These are phyloP conservation scores for Euthynnus affinis DNA, from an alignment of 2,797 vertebrate genomes.

Conservation along the genomic window DNA sequence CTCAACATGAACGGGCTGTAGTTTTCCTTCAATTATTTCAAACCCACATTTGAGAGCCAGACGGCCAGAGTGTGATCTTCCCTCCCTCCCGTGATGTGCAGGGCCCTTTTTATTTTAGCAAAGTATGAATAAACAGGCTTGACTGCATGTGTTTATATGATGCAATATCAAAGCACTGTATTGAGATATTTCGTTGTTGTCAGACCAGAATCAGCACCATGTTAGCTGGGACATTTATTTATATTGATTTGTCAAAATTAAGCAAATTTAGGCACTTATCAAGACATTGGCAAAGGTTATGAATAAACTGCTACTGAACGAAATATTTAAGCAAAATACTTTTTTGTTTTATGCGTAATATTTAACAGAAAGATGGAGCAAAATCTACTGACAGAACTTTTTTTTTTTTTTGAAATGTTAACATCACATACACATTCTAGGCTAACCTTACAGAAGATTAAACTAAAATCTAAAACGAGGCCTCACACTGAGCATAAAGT, in stretches of 20 bases:
- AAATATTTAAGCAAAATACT: constrained; percentile 61
- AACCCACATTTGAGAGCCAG: constrained; percentile 40
- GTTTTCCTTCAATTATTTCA: constrained; percentile 37
- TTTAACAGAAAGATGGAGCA: constrained; percentile 52
- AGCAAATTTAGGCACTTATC: constrained; percentile 85
- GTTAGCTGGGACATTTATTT: constrained; percentile 48
- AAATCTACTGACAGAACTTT: constrained; percentile 46
- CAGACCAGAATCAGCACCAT: constrained; percentile 72
- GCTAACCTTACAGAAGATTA: constrained; percentile 43
- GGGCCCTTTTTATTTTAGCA: constrained; percentile 7
- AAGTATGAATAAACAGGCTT: constrained; percentile 12
- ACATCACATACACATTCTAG: constrained; percentile 54
- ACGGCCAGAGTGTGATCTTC: constrained; percentile 8
- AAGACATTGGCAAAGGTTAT: constrained; percentile 74
- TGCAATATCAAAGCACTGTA: constrained; percentile 26
- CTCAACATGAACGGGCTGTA: constrained; percentile 42
- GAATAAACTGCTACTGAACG: constrained; percentile 60
- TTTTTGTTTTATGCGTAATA: constrained; percentile 47
- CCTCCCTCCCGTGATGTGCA: background rate
- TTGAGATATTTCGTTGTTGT: constrained; percentile 44
- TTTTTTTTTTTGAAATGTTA: constrained; percentile 31
- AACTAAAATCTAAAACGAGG: constrained; percentile 57
- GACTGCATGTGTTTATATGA: constrained; percentile 16
- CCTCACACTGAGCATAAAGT: constrained; percentile 43
- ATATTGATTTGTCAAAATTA: constrained; percentile 75